A percentile compares a stretch with the other conserved stretches of the same genome.
Evolutionary conservation across 2,797 vertebrate genomes (phyloP).

Genomic region (Antrozous pallidus): DNA sequence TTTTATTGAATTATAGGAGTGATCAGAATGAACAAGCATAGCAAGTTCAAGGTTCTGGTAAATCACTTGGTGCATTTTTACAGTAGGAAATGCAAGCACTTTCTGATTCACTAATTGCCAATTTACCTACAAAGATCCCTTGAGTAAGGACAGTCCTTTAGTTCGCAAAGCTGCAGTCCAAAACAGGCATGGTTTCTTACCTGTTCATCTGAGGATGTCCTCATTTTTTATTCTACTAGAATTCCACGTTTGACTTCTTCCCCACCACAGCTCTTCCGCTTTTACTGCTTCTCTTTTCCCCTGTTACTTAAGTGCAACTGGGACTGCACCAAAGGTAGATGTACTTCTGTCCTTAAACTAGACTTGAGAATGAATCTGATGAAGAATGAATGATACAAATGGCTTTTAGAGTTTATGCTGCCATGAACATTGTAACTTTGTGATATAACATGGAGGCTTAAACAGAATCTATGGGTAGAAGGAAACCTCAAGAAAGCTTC

Average conservation of each 20-base stretch:
- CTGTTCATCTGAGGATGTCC: background rate
- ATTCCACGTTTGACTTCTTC: background rate
- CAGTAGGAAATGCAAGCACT: background rate
- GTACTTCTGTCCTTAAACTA: background rate
- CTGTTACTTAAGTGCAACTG: background rate
- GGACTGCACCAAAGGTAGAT: background rate
- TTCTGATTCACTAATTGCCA: background rate
- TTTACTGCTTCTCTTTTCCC: background rate
- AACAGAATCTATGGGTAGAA: background rate
- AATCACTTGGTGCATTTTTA: background rate
- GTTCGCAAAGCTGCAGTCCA: background rate
- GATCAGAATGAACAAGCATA: slow-evolving; percentile 7
- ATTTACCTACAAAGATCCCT: background rate
- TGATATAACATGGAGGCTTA: background rate
- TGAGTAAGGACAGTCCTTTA: background rate
- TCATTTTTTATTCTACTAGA: background rate
- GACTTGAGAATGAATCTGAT: background rate
- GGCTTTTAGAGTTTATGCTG: background rate
- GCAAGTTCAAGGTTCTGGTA: background rate
- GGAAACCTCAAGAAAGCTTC: background rate
- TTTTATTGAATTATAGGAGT: slow-evolving; percentile 28
- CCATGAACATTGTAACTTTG: background rate
- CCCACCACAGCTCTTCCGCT: background rate
- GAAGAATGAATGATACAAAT: background rate
- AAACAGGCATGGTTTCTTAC: background rate